phyloP scores from a whole-genome alignment of 2,888 invertebrate genomes.

The Cerastoderma edule region DNA sequence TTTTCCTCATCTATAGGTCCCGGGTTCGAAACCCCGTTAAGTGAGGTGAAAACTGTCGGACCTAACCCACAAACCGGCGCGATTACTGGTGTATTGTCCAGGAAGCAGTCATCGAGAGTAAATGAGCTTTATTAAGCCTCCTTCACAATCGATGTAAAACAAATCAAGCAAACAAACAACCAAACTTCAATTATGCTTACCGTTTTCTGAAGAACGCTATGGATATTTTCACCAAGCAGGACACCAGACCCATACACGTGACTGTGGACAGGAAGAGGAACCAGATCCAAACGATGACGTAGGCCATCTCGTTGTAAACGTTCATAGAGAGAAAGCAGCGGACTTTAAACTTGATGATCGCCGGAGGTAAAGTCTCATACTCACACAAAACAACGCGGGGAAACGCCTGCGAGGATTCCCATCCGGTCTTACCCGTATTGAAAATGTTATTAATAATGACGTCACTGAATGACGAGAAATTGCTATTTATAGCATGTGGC shows the following conservation, averaged over 20 bases:
- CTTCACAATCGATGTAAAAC: too few relatives aligned
- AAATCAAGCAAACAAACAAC: too few relatives aligned
- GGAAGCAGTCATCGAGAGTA: too few relatives aligned
- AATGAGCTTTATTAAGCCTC: too few relatives aligned
- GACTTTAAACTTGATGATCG: background rate
- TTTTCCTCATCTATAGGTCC: too few relatives aligned
- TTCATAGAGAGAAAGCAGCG: constrained; percentile 12
- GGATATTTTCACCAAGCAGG: constrained; percentile 18
- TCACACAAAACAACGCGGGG: constrained; percentile 13
- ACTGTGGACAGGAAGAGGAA: constrained; percentile 21
- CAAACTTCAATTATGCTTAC: too few relatives aligned
- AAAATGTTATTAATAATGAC: constrained; percentile 10
- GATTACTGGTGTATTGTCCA: too few relatives aligned
- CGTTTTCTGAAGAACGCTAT: constrained; percentile 13
- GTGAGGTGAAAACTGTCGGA: too few relatives aligned
- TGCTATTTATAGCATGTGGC: background rate
- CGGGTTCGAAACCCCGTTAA: too few relatives aligned
- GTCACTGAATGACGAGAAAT: constrained; percentile 11
- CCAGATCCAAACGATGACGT: constrained; percentile 9
- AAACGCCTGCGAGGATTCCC: background rate
- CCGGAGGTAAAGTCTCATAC: background rate
- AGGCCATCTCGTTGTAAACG: constrained; percentile 1
- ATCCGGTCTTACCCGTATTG: background rate
- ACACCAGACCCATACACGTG: constrained; percentile 23
- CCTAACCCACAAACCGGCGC: too few relatives aligned